Evolutionary conservation across 2,113 vertebrate genomes (phyloP), one percentile per base, ranked within the genome.

Genomic region (Ptilonorhynchus violaceus): DNA sequence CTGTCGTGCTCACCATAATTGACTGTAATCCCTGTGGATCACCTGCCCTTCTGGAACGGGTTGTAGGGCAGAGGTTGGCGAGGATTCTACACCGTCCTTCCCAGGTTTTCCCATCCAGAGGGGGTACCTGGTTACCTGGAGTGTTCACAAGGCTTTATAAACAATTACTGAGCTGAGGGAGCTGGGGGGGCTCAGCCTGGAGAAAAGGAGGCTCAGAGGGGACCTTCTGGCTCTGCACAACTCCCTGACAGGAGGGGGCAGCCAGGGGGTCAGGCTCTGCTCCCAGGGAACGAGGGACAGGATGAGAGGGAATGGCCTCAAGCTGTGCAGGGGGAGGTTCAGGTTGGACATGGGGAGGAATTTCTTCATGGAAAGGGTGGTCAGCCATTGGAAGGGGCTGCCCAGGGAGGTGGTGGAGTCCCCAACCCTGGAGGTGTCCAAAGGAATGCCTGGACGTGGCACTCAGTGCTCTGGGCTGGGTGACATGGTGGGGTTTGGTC

Each of bases 241-340:
- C 59, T 81, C 68, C 52, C 77, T 81, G 60, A 67, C 58, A 56
- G 50, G 52, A 89, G 28, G 44, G 68, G 27, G 6, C 33, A 82
- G 33, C 28, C 2, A 0, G 37, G 15, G 4, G 6, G 1, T 44
- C 1, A 0, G 52, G 42, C 31, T 81, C 33, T 74, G 19, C 28
- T 59, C 52, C 21, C 53, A 15, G 46, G 7, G 23, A 74, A 30
- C 37, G 22, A 81, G 53, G 44, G n/a, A 75, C 20, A 75, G 62
- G n/a, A 47, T 0, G 2, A 68, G 39, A 25, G 46, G 24, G 0
- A 27, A 67, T 0, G 0, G 11, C n/a, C 21, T 31, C 39, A 47
- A 4, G 0, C 0, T 35, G 8, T 4, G 1, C 41, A 41, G 23
- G 18, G 12, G 4, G 2, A 31, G 39, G 41, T 0, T 41, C 1